Evolutionary conservation across 23 tunicate species (phyloP).

Genomic region (Ciona savignyi): DNA sequence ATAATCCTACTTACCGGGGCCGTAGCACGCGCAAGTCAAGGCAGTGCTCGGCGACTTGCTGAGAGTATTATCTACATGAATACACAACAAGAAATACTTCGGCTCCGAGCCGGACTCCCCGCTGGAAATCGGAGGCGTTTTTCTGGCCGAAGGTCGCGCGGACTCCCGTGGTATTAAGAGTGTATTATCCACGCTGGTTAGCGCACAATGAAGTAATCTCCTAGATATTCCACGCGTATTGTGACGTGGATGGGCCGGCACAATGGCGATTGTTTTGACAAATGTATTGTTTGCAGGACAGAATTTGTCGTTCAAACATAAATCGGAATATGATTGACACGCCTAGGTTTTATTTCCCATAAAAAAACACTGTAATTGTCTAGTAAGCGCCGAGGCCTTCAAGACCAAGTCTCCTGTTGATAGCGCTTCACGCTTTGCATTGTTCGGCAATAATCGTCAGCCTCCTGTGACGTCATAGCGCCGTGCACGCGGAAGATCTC

Average conservation of each 20-base stretch:
- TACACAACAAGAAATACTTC: not conserved
- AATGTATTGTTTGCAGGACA: not conserved
- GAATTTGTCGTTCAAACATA: not conserved
- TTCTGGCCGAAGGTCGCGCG: slow-evolving; percentile 19
- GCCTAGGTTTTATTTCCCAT: not conserved
- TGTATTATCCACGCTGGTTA: slow-evolving; percentile 27
- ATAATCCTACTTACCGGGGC: no score
- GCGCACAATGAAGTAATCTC: no score
- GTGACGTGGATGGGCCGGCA: no score
- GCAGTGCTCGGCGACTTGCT: no score
- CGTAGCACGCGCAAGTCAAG: no score
- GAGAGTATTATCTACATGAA: slow-evolving; percentile 19
- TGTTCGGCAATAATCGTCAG: slow-evolving; percentile 23
- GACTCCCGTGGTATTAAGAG: not conserved
- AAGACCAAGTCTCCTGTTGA: slow-evolving; percentile 96
- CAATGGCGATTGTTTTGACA: no score
- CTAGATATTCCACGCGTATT: no score
- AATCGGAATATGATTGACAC: not conserved
- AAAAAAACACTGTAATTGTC: slow-evolving; percentile 1
- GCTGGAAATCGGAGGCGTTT: slow-evolving; percentile 14
- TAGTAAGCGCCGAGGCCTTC: not conserved
- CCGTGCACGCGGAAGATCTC: slow-evolving; percentile 52
- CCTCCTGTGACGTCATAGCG: slow-evolving; percentile 55
- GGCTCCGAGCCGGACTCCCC: not conserved
- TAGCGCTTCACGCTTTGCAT: slow-evolving; percentile 60